Conservation (phyloP, 2,888 invertebrate genomes). For the Eilema sororculum region DNA sequence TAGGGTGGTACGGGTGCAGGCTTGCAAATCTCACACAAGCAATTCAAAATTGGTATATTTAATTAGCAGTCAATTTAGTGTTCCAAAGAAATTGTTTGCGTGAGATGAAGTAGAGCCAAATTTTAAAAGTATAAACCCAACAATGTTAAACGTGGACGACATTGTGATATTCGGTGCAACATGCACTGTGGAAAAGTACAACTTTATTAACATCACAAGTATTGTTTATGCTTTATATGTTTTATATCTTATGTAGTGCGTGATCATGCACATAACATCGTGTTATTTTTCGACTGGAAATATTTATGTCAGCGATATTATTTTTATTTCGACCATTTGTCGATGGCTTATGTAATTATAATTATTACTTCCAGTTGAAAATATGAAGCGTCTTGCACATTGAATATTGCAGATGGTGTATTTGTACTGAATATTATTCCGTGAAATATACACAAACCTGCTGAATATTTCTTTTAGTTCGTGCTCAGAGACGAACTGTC, state of each 20-base stretch:
- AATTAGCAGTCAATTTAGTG: slow-evolving; percentile 23
- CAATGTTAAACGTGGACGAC: slow-evolving; percentile 71
- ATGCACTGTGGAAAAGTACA: slow-evolving; percentile 79
- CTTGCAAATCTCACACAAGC: slow-evolving; percentile 73
- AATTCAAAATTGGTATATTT: slow-evolving; percentile 27
- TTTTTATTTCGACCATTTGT: slow-evolving; percentile 16
- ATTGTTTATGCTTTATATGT: slow-evolving; percentile 47
- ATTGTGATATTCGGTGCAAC: slow-evolving; percentile 81
- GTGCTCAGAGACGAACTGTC: slow-evolving; percentile 98
- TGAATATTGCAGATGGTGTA: slow-evolving; percentile 13
- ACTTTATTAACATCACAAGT: slow-evolving; percentile 58
- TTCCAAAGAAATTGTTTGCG: slow-evolving; percentile 61
- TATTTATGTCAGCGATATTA: slow-evolving; percentile 29
- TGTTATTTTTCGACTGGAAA: slow-evolving; percentile 67
- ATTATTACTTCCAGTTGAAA: slow-evolving; percentile 58
- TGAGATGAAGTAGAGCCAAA: slow-evolving; percentile 62
- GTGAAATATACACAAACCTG: slow-evolving; percentile 88
- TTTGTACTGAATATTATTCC: slow-evolving; percentile 22
- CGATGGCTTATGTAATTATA: slow-evolving; percentile 9
- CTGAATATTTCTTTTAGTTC: slow-evolving; percentile 99
- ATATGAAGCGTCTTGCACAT: slow-evolving; percentile 51
- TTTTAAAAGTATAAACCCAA: slow-evolving; percentile 64
- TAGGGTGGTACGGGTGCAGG: slow-evolving; percentile 85
- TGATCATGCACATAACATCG: slow-evolving; percentile 72
- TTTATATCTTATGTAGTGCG: slow-evolving; percentile 54